A percentile compares a stretch with the other conserved stretches of the same genome.
These are phyloP conservation scores for Apantesis nais DNA, from an alignment of 2,888 invertebrate species.

Conservation along the genomic window DNA sequence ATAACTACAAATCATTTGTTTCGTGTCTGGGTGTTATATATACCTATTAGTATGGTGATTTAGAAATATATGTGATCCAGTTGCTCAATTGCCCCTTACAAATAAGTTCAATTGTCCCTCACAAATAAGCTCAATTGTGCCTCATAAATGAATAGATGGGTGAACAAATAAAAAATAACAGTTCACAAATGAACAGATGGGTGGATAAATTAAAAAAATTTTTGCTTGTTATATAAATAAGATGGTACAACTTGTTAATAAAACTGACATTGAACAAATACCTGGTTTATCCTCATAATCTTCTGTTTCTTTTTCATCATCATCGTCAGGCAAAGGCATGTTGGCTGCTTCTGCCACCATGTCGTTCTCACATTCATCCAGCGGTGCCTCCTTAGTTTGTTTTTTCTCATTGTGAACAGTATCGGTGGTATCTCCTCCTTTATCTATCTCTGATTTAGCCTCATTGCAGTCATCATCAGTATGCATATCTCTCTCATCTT, in stretches of 20 bases:
- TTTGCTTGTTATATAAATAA: too few relatives aligned
- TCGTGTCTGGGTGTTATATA: too few relatives aligned
- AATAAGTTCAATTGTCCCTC: too few relatives aligned
- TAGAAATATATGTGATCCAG: too few relatives aligned
- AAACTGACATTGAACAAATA: conserved; percentile 9
- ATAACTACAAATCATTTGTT: too few relatives aligned
- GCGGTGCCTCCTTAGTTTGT: conserved; percentile 22
- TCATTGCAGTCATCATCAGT: conserved; percentile 66
- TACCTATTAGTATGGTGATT: too few relatives aligned
- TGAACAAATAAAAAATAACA: too few relatives aligned
- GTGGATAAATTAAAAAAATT: too few relatives aligned
- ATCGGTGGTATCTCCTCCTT: conserved; percentile 23
- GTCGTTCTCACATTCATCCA: conserved; percentile 24
- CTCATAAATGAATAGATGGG: too few relatives aligned
- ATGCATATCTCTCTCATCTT: conserved; percentile 70
- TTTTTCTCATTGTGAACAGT: conserved; percentile 13
- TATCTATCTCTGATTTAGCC: conserved; percentile 59
- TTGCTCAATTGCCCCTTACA: too few relatives aligned
- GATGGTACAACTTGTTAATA: background rate
- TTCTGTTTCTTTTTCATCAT: conserved; percentile 29
- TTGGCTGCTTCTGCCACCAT: conserved; percentile 36
- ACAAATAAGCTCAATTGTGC: too few relatives aligned
- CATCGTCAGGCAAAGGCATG: conserved; percentile 41
- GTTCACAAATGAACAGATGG: too few relatives aligned
- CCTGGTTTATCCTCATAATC: conserved; percentile 24